Base-by-base conservation (phyloP, 2,888 invertebrate species). In the Sympetrum striolatum region DNA sequence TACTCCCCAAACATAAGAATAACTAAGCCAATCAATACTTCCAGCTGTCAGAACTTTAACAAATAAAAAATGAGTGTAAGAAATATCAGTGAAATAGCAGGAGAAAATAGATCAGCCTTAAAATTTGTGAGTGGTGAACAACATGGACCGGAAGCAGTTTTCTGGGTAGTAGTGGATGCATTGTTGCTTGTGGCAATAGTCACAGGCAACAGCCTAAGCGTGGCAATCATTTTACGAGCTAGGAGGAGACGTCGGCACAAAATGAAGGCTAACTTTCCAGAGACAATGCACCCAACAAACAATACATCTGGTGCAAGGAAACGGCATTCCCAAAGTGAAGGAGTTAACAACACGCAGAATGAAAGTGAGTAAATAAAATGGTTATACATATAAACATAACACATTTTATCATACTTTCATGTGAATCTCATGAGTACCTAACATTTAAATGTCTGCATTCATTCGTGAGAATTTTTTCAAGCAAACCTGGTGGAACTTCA, bases 171-270 rank as follows among this genome's bases (percentile, higher is more conserved):
- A 92, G 94, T 96, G 91, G 96, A 97, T 94, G 95, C 95, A 53
- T 93, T 96, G 25, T 94, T 97, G 86, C 96, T 96, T 93, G 92
- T 96, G 91, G 94, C 95, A 91, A 97, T 97, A 92, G 93, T 97
- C 91, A 95, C 95, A 92, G 97, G 97, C 44, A 97, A 97, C 94
- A 95, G 96, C 64, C 95, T 97, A 91, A 97, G 97, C 90, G 96
- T 97, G 92, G 95, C 96, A 91, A 97, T 97, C 39, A 91, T 91
- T 1, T 96, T 97, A 86, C 95, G 96, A 91, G 64, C 86, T 8
- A 60, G 60, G 22, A 86, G 86, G 37, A 60, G 86, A 37, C 58
- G 86, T 18, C 35, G 22, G 15, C 58, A 60, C 37, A 86, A 60
- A 8, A 37, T 58, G 64, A 86, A 86, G 60, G 39, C 86, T n/a